Percentiles rank a stretch among this genome's conserved stretches.
phyloP scores from a whole-genome alignment of 2,797 vertebrate species.

The Allobates femoralis region DNA sequence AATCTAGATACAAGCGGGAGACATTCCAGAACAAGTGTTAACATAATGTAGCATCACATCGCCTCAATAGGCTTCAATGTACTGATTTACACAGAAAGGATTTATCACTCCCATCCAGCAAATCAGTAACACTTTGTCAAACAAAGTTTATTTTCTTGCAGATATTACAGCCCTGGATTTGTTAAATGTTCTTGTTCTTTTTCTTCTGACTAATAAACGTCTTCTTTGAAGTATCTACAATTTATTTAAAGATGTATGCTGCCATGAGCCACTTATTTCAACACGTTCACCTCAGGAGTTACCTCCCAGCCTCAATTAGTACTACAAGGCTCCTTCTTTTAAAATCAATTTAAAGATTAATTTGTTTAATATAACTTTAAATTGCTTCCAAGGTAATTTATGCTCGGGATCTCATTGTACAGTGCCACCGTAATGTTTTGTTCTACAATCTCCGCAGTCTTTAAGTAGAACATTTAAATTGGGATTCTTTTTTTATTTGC shows the following conservation, averaged over 20 bases:
- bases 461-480: slow-evolving; percentile 56
- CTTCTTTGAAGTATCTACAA: slow-evolving; percentile 49
- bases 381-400: slow-evolving; percentile 59
- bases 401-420: slow-evolving; percentile 49
- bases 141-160: slow-evolving; percentile 38
- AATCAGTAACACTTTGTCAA: slow-evolving; percentile 28
- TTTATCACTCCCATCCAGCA: slow-evolving; percentile 25
- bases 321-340: slow-evolving; percentile 25
- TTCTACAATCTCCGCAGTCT: slow-evolving; percentile 34
- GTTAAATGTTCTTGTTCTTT: slow-evolving; percentile 31
- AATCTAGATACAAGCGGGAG: background rate
- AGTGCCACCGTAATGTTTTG: slow-evolving; percentile 51
- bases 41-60: background rate
- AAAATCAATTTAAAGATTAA: background rate
- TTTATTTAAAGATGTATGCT: slow-evolving; percentile 58
- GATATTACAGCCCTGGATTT: slow-evolving; percentile 11
- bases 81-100: background rate
- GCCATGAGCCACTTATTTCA: slow-evolving; percentile 40
- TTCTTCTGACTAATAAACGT: slow-evolving; percentile 43
- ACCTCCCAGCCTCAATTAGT: slow-evolving; percentile 27
- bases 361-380: slow-evolving; percentile 66
- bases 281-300: slow-evolving; percentile 53
- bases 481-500: slow-evolving; percentile 56
- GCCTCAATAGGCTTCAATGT: background rate
- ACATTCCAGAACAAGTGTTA: background rate